Base-by-base conservation (phyloP, 2,888 invertebrate genomes). In the Frankliniella fusca region DNA sequence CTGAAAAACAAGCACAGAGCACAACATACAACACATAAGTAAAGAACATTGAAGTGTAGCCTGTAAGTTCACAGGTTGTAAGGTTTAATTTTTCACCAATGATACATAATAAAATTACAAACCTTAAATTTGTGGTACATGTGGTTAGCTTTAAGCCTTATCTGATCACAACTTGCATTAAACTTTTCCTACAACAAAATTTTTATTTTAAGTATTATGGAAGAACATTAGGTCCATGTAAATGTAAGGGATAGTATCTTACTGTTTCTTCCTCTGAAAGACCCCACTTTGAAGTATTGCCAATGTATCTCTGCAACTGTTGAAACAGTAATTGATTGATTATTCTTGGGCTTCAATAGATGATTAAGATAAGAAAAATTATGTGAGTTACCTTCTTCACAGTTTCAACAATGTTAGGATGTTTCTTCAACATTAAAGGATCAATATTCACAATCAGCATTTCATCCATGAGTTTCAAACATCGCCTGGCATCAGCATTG, bases 381-480 rank as follows among this genome's bases (percentile, higher is more conserved):
- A 38, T 20, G 23, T 82, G 11, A 28, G 84, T 85, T 85, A 90
- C 88, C 83, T 94, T 91, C 85, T 93, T 93, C 81, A 95, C 91
- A 0, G 95, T 95, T 86, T 94, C 93, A 80, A 96, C 90, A 85
- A 94, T 91, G 80, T 93, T 92, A 0, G 95, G 93, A 89, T 95
- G 94, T 85, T 95, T 95, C 82, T 94, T 91, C 79, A 97, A 87
- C 93, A 95, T 95, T 38, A 95, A 88, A 0, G 93, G 92, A 84
- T 93, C 93, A 38, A 94, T 87, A 9, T 92, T 88, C 83, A 94
- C 86, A 11, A 90, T 90, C 87, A 90, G 86, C 85, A 90, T 87
- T 83, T 93, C 91, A 80, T 94, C 93, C 84, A 96, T 88, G 2
- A 93, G 89, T 81, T 92, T 91, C 61, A 95, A 87, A 84, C 95